phyloP scores from a whole-genome alignment of 2,113 vertebrate species.

The Bagarius yarrelli region DNA sequence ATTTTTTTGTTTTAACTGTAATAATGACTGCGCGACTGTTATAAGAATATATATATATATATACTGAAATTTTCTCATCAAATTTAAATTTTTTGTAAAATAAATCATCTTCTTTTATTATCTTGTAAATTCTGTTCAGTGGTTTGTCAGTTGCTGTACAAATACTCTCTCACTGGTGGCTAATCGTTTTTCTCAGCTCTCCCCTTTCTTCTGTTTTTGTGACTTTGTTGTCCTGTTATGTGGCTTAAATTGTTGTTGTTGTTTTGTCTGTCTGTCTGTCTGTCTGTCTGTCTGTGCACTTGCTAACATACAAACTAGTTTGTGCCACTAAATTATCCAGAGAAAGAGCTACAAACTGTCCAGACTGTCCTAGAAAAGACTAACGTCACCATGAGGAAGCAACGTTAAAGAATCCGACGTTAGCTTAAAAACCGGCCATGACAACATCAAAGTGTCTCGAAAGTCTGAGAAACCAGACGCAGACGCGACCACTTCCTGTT shows the following conservation, averaged over 20 bases:
- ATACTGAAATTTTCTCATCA: conserved; percentile 12
- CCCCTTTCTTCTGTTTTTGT: too few species aligned
- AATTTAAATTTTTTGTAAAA: conserved; percentile 1
- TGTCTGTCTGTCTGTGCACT: conserved; percentile 5
- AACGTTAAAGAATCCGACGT: not conserved
- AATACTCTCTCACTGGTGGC: not conserved
- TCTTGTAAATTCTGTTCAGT: not conserved
- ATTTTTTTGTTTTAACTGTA: not conserved
- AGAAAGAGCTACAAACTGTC: not conserved
- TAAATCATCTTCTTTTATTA: not conserved
- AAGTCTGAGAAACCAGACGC: not conserved
- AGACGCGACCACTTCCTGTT: too few species aligned
- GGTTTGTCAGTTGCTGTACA: not conserved
- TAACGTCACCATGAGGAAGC: not conserved
- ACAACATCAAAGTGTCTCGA: not conserved
- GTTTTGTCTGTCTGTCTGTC: conserved; percentile 8
- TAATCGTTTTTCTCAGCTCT: not conserved
- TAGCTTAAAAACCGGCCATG: not conserved
- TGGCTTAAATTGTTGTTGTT: not conserved
- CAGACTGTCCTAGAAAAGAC: not conserved
- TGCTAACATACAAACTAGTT: not conserved
- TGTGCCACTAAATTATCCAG: not conserved
- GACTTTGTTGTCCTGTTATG: not conserved
- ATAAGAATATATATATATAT: not conserved
- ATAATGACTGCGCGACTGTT: not conserved